Evolutionary conservation across 2,113 vertebrate species (phyloP).

Genomic region (Melanocharis versteri): DNA sequence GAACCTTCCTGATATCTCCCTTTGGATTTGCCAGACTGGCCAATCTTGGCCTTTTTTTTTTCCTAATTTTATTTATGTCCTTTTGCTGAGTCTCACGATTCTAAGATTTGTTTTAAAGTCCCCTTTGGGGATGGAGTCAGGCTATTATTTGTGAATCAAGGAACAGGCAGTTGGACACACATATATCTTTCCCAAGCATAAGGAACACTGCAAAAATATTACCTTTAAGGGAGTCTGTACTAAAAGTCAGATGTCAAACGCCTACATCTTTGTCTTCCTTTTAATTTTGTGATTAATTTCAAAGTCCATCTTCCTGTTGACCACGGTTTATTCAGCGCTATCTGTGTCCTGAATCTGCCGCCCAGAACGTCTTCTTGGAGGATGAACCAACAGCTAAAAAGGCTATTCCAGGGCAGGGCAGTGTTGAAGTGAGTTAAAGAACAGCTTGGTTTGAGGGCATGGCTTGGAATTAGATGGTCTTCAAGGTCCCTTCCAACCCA

Average conservation of each 20-base stretch:
- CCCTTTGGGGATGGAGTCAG: not conserved
- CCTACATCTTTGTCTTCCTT: not conserved
- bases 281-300: not conserved
- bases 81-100: slow-evolving; percentile 10
- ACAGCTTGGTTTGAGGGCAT: not conserved
- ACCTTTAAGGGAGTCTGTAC: not conserved
- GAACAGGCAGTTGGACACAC: not conserved
- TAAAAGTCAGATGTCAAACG: not conserved
- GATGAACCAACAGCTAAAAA: not conserved
- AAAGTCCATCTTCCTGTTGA: not conserved
- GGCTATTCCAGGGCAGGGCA: not conserved
- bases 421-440: not conserved
- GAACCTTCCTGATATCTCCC: not conserved
- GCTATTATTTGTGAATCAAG: not conserved
- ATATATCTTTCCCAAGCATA: not conserved
- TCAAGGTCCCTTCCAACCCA: not conserved
- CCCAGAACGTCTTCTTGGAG: not conserved
- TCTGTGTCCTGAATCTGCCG: not conserved
- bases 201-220: not conserved
- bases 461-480: not conserved
- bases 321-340: not conserved
- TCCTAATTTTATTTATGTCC: not conserved
- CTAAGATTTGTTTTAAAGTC: not conserved
- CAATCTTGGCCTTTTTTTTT: not conserved
- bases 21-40: not conserved